Base-by-base conservation (phyloP, 2,797 vertebrate genomes). In the Linurgus olivaceus region DNA sequence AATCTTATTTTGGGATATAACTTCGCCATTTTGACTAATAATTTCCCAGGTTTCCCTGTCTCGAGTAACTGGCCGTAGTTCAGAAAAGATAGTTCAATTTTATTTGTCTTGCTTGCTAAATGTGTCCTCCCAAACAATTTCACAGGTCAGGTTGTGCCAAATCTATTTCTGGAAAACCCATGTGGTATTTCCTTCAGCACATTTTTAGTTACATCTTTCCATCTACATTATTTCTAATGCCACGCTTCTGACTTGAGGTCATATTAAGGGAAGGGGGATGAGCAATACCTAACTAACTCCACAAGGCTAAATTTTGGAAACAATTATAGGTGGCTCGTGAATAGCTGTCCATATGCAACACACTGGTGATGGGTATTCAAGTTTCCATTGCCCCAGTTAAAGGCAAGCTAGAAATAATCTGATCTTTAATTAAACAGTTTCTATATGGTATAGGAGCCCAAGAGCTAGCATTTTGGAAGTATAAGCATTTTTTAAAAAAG, bases 171-270 rank as follows among this genome's bases (percentile, higher is more conserved):
- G 75, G 74, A 74, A 82, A 85, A 63, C 20, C 12, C 67, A 79
- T 13, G 40, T 62, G 67, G 44, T 73, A 85, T 89, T 93, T 94
- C 89, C 67, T 93, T 66, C 87, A 73, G 48, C 63, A 61, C 13
- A 23, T 82, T 59, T 87, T 89, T 47, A 93, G 59, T 74, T 82
- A 8, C 59, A 15, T 89, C 51, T 89, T 89, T 85, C 45, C 11
- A 0, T 75, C 51, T 31, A n/a, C 7, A 9, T 45, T 85, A 88
- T 76, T 82, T 68, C 45, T 89, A 57, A 66, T 91, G 52, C 59
- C 26, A 9, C 35, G 35, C 40, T 85, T 86, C 77, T 73, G 63
- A 59, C 37, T 67, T 76, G 55, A 63, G 21, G 25, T 42, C 29
- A 16, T 75, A 40, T 70, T 76, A 83, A 88, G 73, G 42, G 15